A percentile compares a stretch with the other conserved stretches of the same genome.
phyloP scores from a whole-genome alignment of 2,113 vertebrate genomes.

The Larimichthys crocea region DNA sequence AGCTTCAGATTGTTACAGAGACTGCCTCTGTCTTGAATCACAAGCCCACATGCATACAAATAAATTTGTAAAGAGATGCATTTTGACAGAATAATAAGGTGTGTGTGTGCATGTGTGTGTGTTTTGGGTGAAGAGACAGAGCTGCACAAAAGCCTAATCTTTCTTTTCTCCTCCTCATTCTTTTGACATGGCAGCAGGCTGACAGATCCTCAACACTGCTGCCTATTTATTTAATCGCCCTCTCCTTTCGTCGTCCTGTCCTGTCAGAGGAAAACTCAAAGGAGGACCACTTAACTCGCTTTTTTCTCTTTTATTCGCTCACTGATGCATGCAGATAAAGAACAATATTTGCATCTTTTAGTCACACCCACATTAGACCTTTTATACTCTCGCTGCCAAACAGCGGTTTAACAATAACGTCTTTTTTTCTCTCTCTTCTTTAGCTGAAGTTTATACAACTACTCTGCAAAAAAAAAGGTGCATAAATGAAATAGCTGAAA shows the following conservation, averaged over 20 bases:
- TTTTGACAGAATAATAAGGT: slow-evolving; percentile 69
- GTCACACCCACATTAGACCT: slow-evolving; percentile 30
- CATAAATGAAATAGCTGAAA: not conserved
- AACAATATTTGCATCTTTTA: slow-evolving; percentile 56
- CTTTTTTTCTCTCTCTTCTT: not conserved
- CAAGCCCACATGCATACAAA: slow-evolving; percentile 70
- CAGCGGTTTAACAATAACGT: slow-evolving; percentile 2
- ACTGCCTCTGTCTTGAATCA: slow-evolving; percentile 62
- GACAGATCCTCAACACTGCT: slow-evolving; percentile 69
- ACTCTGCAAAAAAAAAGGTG: not conserved
- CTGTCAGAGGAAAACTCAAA: slow-evolving; percentile 62
- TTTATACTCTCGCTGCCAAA: slow-evolving; percentile 1
- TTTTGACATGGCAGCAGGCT: slow-evolving; percentile 68
- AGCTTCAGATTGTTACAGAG: slow-evolving; percentile 57
- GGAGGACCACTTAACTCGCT: slow-evolving; percentile 64
- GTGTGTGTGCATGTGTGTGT: slow-evolving; percentile 24
- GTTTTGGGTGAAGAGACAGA: slow-evolving; percentile 52
- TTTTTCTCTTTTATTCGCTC: slow-evolving; percentile 27
- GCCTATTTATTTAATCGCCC: slow-evolving; percentile 72
- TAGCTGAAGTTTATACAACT: not conserved
- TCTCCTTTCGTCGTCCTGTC: slow-evolving; percentile 61
- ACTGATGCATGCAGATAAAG: slow-evolving; percentile 59
- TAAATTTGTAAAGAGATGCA: slow-evolving; percentile 66
- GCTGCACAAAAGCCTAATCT: slow-evolving; percentile 69
- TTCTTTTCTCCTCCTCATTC: slow-evolving; percentile 64